Conservation (phyloP, 2,888 invertebrate species). For the Sarcophaga carnaria region DNA sequence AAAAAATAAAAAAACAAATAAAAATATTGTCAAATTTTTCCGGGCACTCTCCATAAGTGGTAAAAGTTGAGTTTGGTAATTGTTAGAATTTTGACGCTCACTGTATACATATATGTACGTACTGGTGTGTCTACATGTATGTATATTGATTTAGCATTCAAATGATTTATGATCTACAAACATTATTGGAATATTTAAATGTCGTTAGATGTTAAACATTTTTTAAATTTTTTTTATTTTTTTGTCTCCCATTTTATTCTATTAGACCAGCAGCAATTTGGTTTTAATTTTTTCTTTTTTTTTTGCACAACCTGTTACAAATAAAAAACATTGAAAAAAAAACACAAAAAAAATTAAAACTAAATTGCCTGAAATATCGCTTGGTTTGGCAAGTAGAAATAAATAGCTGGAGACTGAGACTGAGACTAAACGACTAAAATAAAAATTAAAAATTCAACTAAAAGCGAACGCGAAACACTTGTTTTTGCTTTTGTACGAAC, state of each 20-base stretch:
- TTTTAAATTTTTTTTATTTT: constrained; percentile 4
- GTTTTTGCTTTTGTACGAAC: constrained; percentile 52
- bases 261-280: constrained; percentile 52
- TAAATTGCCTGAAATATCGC: not conserved
- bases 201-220: constrained; percentile 19
- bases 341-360: not conserved
- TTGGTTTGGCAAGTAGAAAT: not conserved
- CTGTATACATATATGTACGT: not conserved
- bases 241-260: not conserved
- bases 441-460: constrained; percentile 31
- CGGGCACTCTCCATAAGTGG: no score
- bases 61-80: no score
- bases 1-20: not conserved
- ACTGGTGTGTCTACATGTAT: not conserved
- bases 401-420: not conserved
- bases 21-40: not conserved
- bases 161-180: constrained; percentile 63
- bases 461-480: constrained; percentile 50
- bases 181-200: constrained; percentile 58
- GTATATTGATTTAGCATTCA: constrained; percentile 11
- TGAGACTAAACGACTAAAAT: not conserved
- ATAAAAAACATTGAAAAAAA: not conserved
- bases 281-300: not conserved
- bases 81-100: not conserved
- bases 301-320: constrained; percentile 49